Conservation (phyloP, 1,140 invertebrate species). For the Drosophila pruinosa region DNA sequence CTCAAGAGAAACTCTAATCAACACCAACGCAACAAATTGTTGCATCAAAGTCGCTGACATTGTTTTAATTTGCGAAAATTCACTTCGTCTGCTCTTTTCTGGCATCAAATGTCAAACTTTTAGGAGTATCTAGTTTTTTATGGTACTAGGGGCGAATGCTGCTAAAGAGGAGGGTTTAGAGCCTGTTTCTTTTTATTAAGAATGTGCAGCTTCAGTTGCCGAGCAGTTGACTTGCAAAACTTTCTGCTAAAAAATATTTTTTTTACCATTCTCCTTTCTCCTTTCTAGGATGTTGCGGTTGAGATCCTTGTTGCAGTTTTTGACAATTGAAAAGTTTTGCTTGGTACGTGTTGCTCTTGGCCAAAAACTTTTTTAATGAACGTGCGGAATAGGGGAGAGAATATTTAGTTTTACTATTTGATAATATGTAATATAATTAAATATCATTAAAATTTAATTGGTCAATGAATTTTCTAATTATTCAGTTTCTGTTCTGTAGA, state of each 20-base stretch:
- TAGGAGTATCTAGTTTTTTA: conserved; percentile 42
- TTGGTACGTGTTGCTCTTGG: conserved; percentile 63
- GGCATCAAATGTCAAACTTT: conserved; percentile 69
- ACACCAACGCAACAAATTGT: conserved; percentile 51
- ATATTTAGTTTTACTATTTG: too few relatives aligned
- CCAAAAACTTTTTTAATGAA: conserved; percentile 71
- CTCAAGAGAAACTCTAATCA: conserved; percentile 52
- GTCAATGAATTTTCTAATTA: not conserved
- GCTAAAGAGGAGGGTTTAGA: not conserved
- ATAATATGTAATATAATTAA: too few relatives aligned
- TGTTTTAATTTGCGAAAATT: conserved; percentile 68
- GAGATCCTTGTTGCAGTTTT: conserved; percentile 66
- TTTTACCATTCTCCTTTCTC: not conserved
- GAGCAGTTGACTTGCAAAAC: conserved; percentile 37
- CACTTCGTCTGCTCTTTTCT: conserved; percentile 17
- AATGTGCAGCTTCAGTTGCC: conserved; percentile 32
- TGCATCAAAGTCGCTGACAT: conserved; percentile 60
- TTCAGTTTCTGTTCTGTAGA: too few relatives aligned
- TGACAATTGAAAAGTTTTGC: conserved; percentile 66
- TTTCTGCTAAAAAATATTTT: conserved; percentile 30
- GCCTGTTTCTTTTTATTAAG: conserved; percentile 36
- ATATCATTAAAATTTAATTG: too few relatives aligned
- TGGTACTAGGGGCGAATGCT: not conserved
- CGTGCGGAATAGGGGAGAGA: conserved; percentile 12
- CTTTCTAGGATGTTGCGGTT: conserved; percentile 43